Evolutionary conservation across 1,140 invertebrate species (phyloP).

Genomic region (Pseudomyrmex sp.): DNA sequence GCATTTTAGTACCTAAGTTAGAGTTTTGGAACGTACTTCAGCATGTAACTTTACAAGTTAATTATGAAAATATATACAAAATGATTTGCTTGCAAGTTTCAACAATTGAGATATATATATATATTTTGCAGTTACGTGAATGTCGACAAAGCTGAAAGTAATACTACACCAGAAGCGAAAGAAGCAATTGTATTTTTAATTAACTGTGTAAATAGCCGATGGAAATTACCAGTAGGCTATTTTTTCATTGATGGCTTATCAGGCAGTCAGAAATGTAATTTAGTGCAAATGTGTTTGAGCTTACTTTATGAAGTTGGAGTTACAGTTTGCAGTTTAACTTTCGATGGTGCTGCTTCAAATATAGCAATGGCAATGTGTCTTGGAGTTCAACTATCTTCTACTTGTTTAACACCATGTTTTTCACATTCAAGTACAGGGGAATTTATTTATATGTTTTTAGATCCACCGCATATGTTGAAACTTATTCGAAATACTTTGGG

Average conservation of each 20-base stretch:
- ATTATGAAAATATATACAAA: no score
- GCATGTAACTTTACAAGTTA: no score
- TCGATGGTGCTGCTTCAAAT: not conserved
- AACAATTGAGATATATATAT: slow-evolving; percentile 1
- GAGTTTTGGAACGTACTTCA: no score
- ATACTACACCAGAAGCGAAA: not conserved
- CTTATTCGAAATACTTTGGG: not conserved
- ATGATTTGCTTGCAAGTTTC: not conserved
- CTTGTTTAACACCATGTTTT: not conserved
- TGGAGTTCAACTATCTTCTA: no score
- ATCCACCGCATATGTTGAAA: not conserved
- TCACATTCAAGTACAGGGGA: not conserved
- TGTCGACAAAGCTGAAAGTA: not conserved
- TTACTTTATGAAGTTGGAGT: not conserved
- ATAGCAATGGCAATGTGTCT: not conserved
- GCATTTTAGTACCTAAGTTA: no score
- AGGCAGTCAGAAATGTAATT: no score
- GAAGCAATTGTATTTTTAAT: slow-evolving; percentile 3
- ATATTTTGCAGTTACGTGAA: not conserved
- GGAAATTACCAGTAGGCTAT: no score
- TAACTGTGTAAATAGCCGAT: not conserved
- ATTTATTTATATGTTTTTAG: not conserved
- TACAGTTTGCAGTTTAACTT: not conserved
- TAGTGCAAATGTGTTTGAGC: no score
- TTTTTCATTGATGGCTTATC: no score